These are phyloP conservation scores for Stomorhina lunata DNA, from an alignment of 2,888 invertebrate species.

Conservation along the genomic window DNA sequence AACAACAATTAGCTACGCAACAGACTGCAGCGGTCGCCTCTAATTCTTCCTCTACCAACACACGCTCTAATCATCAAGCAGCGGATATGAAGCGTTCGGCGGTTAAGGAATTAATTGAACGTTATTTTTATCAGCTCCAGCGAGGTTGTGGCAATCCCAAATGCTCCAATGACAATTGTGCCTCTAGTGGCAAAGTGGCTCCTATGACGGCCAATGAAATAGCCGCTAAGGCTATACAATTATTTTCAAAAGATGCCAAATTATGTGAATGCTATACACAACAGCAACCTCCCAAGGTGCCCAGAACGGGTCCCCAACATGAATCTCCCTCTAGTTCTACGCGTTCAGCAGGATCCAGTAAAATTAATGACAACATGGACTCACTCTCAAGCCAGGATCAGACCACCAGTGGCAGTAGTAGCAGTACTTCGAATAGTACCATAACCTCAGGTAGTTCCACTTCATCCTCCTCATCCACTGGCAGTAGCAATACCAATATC, in stretches of 20 bases:
- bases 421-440: slow-evolving; percentile 72
- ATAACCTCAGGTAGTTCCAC: slow-evolving; percentile 73
- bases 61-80: slow-evolving; percentile 12
- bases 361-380: slow-evolving; percentile 70
- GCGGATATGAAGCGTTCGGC: slow-evolving; percentile 86
- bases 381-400: slow-evolving; percentile 71
- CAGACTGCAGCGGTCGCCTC: slow-evolving; percentile 5
- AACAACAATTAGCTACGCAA: slow-evolving; percentile 30
- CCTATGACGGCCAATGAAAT: slow-evolving; percentile 92
- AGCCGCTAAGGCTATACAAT: slow-evolving; percentile 92
- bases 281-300: slow-evolving; percentile 77
- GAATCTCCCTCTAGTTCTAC: slow-evolving; percentile 70
- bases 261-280: slow-evolving; percentile 84
- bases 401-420: slow-evolving; percentile 71
- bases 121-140: slow-evolving; percentile 94
- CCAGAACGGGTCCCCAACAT: slow-evolving; percentile 67
- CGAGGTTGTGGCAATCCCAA: slow-evolving; percentile 95
- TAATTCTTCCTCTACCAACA: not conserved
- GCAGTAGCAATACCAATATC: slow-evolving; percentile 63
- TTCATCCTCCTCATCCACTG: slow-evolving; percentile 60
- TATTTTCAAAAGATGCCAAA: slow-evolving; percentile 91
- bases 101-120: slow-evolving; percentile 92
- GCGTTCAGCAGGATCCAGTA: slow-evolving; percentile 47
- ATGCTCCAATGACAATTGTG: slow-evolving; percentile 93
- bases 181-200: slow-evolving; percentile 91